Evolutionary conservation across 2,888 invertebrate genomes (phyloP).

Genomic region (Lasius fuliginosus): DNA sequence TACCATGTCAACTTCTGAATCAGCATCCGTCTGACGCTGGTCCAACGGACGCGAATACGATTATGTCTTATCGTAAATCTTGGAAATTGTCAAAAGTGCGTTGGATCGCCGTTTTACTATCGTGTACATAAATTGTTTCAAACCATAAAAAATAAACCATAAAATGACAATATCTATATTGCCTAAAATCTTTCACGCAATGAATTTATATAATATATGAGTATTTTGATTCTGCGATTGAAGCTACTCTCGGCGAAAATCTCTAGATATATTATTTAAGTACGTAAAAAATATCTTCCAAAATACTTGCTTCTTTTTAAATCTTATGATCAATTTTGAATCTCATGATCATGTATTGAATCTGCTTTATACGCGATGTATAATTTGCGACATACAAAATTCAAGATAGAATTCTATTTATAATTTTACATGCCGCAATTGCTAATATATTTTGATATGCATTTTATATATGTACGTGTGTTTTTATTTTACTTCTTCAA

Average conservation of each 20-base stretch:
- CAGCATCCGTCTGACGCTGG: not conserved
- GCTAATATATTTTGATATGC: too few species aligned
- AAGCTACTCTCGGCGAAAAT: not conserved
- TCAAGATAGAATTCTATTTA: too few species aligned
- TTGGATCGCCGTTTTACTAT: not conserved
- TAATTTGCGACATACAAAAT: not conserved
- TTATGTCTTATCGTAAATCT: slow-evolving; percentile 21
- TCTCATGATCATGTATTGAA: not conserved
- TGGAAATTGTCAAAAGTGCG: not conserved
- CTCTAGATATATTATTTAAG: not conserved
- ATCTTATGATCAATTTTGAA: not conserved
- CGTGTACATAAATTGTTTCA: not conserved
- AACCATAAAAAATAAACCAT: not conserved
- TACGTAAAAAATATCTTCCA: not conserved
- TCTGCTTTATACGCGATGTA: not conserved
- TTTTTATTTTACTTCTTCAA: too few species aligned
- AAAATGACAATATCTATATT: not conserved
- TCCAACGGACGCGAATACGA: slow-evolving; percentile 2
- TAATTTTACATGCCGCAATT: too few species aligned
- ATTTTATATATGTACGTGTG: too few species aligned
- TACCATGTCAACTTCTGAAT: slow-evolving; percentile 31
- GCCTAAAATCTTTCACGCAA: not conserved
- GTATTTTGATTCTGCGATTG: not conserved
- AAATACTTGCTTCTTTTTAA: not conserved
- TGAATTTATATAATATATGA: not conserved